These are phyloP conservation scores for Sebastes reedi DNA, from an alignment of 2,797 vertebrate genomes.

Conservation along the genomic window DNA sequence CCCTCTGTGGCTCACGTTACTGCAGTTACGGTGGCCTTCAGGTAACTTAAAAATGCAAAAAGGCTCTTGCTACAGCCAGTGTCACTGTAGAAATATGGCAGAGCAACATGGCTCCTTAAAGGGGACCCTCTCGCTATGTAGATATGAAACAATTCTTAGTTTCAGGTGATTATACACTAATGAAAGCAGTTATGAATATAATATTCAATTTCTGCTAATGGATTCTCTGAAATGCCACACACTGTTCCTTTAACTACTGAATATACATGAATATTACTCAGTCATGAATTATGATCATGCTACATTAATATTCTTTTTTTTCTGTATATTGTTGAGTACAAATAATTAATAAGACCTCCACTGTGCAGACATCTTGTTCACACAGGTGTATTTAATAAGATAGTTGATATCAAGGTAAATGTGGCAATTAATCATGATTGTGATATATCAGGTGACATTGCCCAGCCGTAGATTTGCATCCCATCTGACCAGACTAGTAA, in stretches of 20 bases:
- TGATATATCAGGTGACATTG: neutral
- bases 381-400: neutral
- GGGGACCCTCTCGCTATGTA: too few species aligned
- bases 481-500: neutral
- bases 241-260: neutral
- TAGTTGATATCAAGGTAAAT: neutral
- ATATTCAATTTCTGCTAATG: neutral
- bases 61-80: too few species aligned
- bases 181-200: neutral
- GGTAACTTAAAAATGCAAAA: too few species aligned
- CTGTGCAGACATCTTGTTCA: neutral
- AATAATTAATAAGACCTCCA: neutral
- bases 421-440: neutral
- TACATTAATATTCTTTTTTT: neutral
- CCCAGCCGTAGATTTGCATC: too few species aligned
- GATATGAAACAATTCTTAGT: too few species aligned
- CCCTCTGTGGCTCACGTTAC: too few species aligned
- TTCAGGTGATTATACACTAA: too few species aligned
- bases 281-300: neutral
- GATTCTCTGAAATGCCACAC: neutral
- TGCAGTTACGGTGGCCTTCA: too few species aligned
- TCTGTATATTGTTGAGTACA: neutral
- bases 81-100: too few species aligned
- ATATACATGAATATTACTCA: neutral
- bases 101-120: too few species aligned